phyloP scores from a whole-genome alignment of 2,888 invertebrate species.

The Athetis lepigone region DNA sequence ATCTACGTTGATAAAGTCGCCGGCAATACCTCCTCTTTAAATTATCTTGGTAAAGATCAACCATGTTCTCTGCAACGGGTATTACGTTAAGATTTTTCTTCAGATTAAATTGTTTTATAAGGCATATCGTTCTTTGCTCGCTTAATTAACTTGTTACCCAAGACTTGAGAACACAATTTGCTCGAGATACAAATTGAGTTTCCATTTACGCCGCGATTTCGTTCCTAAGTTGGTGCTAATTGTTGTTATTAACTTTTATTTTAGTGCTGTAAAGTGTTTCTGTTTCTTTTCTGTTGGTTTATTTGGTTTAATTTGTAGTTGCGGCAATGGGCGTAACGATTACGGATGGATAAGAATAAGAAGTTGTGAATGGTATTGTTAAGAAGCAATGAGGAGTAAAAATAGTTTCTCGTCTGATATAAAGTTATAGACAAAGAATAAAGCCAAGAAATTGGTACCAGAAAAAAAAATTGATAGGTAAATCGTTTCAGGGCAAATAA shows the following conservation, averaged over 20 bases:
- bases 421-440: too few relatives aligned
- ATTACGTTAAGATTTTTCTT: slow-evolving; percentile 12
- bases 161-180: slow-evolving; percentile 38
- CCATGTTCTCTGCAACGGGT: not conserved
- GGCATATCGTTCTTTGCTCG: slow-evolving; percentile 25
- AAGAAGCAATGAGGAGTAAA: too few relatives aligned
- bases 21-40: too few relatives aligned
- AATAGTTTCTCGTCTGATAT: too few relatives aligned
- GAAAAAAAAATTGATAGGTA: too few relatives aligned
- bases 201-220: slow-evolving; percentile 29
- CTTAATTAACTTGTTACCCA: slow-evolving; percentile 49
- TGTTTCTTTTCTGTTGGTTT: not conserved
- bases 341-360: not conserved
- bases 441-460: not conserved
- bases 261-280: slow-evolving; percentile 14
- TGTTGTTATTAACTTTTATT: slow-evolving; percentile 42
- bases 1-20: too few relatives aligned
- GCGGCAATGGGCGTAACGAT: not conserved
- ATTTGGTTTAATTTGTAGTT: slow-evolving; percentile 12
- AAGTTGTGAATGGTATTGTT: too few relatives aligned
- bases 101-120: slow-evolving; percentile 27
- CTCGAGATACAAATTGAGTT: slow-evolving; percentile 45
- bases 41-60: not conserved
- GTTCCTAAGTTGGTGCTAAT: slow-evolving; percentile 33
- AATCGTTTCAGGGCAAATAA: too few relatives aligned